Evolutionary conservation across 2,888 invertebrate genomes (phyloP).

Genomic region (Pristionchus mayeri): DNA sequence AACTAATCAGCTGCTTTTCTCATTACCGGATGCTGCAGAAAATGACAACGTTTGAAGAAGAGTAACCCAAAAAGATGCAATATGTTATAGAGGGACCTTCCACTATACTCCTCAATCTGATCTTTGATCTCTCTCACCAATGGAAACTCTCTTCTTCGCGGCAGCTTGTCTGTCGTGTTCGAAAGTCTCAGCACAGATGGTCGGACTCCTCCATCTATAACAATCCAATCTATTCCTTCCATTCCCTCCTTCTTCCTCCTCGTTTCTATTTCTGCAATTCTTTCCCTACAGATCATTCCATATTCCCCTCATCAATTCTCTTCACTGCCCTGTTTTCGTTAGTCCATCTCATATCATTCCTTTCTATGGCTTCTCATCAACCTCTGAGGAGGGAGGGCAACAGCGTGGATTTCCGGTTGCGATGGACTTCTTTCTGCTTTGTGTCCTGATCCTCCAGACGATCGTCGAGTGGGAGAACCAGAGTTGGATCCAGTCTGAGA

Average conservation of each 20-base stretch:
- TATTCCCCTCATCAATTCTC: no score
- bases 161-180: constrained; percentile 64
- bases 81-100: no score
- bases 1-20: neutral
- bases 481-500: constrained; percentile 64
- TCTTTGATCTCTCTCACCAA: no score
- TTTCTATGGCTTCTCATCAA: constrained; percentile 9
- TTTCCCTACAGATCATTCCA: neutral
- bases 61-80: no score
- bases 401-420: constrained; percentile 67
- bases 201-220: constrained; percentile 67
- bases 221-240: no score
- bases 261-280: neutral
- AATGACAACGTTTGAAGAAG: neutral
- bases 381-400: constrained; percentile 65
- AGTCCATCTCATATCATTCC: neutral
- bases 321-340: neutral
- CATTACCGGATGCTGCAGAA: neutral
- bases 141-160: constrained; percentile 62
- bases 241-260: no score
- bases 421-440: constrained; percentile 66
- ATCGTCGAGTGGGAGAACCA: constrained; percentile 64
- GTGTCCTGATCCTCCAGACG: constrained; percentile 53
- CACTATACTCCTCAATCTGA: no score
- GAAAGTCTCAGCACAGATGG: constrained; percentile 68